phyloP scores from a whole-genome alignment of 23 tunicate species.

The Styela clava region DNA sequence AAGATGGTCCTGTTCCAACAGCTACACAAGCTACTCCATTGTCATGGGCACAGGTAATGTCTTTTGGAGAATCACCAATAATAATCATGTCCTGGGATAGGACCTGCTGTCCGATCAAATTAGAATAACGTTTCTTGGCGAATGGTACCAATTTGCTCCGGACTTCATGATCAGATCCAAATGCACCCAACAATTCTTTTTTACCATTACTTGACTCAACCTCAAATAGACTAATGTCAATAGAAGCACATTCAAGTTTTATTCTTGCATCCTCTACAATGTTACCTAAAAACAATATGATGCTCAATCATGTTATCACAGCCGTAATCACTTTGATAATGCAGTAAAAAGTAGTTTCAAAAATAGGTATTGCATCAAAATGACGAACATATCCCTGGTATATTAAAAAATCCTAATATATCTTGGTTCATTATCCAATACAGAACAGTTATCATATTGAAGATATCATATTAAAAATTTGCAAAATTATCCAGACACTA shows the following conservation, averaged over 20 bases:
- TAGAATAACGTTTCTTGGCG: constrained; percentile 54
- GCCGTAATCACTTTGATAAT: too few relatives aligned
- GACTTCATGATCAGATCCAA: constrained; percentile 74
- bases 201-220: background rate
- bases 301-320: too few relatives aligned
- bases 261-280: constrained; percentile 41
- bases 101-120: constrained; percentile 23
- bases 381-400: too few relatives aligned
- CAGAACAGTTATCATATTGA: too few relatives aligned
- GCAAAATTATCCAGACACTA: too few relatives aligned
- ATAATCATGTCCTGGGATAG: constrained; percentile 54
- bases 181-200: constrained; percentile 58
- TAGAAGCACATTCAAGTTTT: constrained; percentile 61
- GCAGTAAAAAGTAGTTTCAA: too few relatives aligned
- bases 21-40: constrained; percentile 84
- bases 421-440: too few relatives aligned
- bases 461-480: too few relatives aligned
- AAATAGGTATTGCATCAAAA: too few relatives aligned
- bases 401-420: too few relatives aligned
- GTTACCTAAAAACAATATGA: constrained; percentile 43
- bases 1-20: constrained; percentile 54
- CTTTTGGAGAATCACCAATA: constrained; percentile 89
- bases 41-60: constrained; percentile 80
- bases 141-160: constrained; percentile 61
- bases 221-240: constrained; percentile 32